These are phyloP conservation scores for Anoplolepis gracilipes DNA, from an alignment of 1,140 invertebrate genomes.

Conservation along the genomic window DNA sequence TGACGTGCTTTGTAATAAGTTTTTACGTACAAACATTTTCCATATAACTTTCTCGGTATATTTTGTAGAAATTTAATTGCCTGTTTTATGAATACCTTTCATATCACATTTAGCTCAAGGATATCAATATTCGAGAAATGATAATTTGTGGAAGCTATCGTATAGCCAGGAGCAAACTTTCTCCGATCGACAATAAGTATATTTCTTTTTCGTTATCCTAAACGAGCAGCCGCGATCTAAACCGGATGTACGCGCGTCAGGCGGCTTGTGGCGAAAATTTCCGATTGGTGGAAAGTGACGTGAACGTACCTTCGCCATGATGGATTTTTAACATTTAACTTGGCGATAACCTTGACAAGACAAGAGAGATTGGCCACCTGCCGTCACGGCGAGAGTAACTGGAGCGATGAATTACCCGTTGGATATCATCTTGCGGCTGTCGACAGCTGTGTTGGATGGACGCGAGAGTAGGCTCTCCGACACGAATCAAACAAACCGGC, in stretches of 20 bases:
- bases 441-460: conserved; percentile 66
- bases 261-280: conserved; percentile 13
- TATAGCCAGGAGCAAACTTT: conserved; percentile 28
- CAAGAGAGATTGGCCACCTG: conserved; percentile 67
- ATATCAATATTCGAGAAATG: background rate
- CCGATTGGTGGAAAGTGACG: background rate
- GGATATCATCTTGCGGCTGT: conserved; percentile 61
- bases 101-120: background rate
- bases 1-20: background rate
- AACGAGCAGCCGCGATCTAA: conserved; percentile 22
- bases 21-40: background rate
- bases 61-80: background rate
- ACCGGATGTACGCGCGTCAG: background rate
- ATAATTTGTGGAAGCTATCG: conserved; percentile 46
- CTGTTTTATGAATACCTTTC: background rate
- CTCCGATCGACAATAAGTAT: conserved; percentile 36
- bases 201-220: background rate
- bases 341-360: conserved; percentile 51
- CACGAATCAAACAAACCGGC: conserved; percentile 20
- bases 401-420: conserved; percentile 70
- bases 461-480: background rate
- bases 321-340: conserved; percentile 11
- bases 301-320: background rate
- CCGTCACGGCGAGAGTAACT: conserved; percentile 62
- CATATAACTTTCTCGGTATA: background rate